Conservation (phyloP, 2,113 vertebrate species). For the Alethe castanea region DNA sequence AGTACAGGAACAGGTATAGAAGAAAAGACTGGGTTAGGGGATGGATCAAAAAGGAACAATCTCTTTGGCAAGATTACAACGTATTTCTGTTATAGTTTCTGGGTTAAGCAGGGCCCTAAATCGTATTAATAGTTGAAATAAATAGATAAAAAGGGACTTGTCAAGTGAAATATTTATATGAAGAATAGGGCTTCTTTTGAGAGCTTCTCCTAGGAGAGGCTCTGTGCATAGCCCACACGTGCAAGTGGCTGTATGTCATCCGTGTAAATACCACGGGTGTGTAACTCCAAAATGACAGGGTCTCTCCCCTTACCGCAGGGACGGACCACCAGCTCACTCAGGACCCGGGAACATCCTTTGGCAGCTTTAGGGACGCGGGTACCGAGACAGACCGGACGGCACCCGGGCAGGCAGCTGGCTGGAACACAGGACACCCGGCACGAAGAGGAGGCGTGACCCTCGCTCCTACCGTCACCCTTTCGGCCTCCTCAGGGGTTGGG, state of each 20-base stretch:
- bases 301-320: neutral
- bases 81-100: neutral
- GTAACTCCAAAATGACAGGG: neutral
- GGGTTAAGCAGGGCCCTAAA: neutral
- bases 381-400: rapidly evolving
- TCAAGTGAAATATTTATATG: neutral
- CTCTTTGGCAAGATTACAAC: rapidly evolving
- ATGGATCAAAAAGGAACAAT: neutral
- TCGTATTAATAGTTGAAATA: rapidly evolving
- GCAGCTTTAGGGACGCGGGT: neutral
- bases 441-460: neutral
- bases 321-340: neutral
- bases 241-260: neutral
- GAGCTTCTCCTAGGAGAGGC: neutral
- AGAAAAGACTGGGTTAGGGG: neutral
- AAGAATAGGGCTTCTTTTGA: neutral
- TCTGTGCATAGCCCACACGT: rapidly evolving
- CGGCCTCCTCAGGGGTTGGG: neutral
- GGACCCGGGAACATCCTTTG: neutral
- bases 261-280: no score
- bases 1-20: neutral
- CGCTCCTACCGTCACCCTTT: no score
- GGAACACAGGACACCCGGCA: neutral
- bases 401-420: neutral
- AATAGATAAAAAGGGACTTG: neutral